A percentile compares a stretch with the other conserved stretches of the same genome.
Evolutionary conservation across 1,140 invertebrate species (phyloP).

Genomic region (Brachystomella parvula): DNA sequence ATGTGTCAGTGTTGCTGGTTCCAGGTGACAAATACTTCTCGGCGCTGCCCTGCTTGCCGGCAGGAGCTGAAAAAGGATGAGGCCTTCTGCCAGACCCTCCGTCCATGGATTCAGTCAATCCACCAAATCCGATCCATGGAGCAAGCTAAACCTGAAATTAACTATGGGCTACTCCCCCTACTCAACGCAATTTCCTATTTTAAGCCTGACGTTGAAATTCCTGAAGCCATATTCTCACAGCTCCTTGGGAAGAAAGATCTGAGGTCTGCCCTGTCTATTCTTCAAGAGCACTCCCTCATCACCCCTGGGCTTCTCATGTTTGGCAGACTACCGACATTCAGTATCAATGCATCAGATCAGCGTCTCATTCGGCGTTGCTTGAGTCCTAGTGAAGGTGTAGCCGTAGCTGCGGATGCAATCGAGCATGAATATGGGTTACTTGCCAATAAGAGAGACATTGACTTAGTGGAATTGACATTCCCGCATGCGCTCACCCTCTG

Average conservation of each 20-base stretch:
- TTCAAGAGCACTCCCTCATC: no score
- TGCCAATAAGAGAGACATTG: not conserved
- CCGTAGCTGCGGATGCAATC: not conserved
- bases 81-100: no score
- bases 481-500: not conserved
- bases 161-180: not conserved
- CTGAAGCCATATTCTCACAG: not conserved
- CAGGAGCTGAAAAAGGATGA: no score
- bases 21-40: no score
- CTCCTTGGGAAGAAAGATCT: not conserved
- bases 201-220: not conserved
- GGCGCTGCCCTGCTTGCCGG: no score
- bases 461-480: not conserved
- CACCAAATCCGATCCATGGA: not conserved
- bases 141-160: not conserved
- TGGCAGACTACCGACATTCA: not conserved
- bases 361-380: not conserved
- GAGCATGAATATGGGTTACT: not conserved
- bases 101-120: not conserved
- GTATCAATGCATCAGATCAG: not conserved
- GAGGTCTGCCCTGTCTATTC: not conserved
- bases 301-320: no score
- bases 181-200: not conserved
- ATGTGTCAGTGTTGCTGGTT: no score
- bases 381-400: not conserved